Base-by-base conservation (phyloP, 2,888 invertebrate species). In the Drosophila imparisetae region DNA sequence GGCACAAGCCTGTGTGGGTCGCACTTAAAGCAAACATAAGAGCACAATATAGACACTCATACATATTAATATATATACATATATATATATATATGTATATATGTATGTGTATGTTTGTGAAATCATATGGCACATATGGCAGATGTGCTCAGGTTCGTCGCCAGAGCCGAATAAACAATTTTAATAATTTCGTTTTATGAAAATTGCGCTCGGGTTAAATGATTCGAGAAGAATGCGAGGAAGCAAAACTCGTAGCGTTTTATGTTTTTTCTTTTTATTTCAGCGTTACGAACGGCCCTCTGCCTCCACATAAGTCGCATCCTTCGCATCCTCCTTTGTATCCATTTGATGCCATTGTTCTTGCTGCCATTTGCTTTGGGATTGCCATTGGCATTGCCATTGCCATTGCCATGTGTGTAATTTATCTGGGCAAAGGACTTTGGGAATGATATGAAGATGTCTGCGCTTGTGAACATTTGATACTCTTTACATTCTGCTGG, bases 161-260 rank as follows among this genome's bases (percentile, higher is more conserved):
- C 72, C 73, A 66, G 68, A 74, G 70, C 74, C 80, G 82, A 80
- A 81, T 87, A 88, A 89, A 86, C 91, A 88, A 87, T 91, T 91
- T 91, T 90, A 88, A 91, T 91, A 91, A 92, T 91, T 87, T 91
- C 92, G 81, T 91, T 91, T 92, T 91, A 90, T 91, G 90, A 81
- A 89, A 91, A 91, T 91, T 81, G 84, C 82, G 83, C 85, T 90
- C 75, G 91, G 80, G 86, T 90, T 90, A 90, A 89, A 89, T 90
- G 89, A 78, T 82, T 78, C 90, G 88, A 81, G 75, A 80, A 83
- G 89, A 89, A 87, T 87, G 80, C 70, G 82, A 71, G 74, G 50
- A 67, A 66, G 82, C 58, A 86, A 83, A 81, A 73, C 83, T 81
- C 88, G 80, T 90, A 71, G 75, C 81, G 61, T 89, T 88, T 88